phyloP scores from a whole-genome alignment of 2,797 vertebrate genomes.

The Hippoglossus hippoglossus region DNA sequence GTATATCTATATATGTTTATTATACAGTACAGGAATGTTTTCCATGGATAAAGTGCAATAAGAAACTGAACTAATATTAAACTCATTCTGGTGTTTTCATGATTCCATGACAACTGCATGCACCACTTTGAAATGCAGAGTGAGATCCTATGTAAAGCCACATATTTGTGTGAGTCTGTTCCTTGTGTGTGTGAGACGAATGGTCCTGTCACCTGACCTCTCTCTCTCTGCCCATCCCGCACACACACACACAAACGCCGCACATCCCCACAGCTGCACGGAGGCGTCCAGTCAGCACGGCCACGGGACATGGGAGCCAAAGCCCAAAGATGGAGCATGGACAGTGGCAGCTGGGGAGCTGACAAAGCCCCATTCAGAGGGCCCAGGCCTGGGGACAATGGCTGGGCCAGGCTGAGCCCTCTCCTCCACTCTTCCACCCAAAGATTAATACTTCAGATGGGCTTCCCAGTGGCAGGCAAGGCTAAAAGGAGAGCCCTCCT shows the following conservation, averaged over 20 bases:
- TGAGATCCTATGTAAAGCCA: constrained; percentile 43
- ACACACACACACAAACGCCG: constrained; percentile 48
- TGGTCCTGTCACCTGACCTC: constrained; percentile 80
- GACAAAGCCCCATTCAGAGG: constrained; percentile 87
- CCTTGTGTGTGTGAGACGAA: constrained; percentile 71
- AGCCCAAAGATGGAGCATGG: constrained; percentile 82
- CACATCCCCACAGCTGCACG: constrained; percentile 84
- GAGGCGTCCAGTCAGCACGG: constrained; percentile 82
- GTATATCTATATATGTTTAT: too few relatives aligned
- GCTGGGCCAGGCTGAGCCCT: constrained; percentile 81
- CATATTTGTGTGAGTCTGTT: constrained; percentile 65
- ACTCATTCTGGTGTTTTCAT: constrained; percentile 35
- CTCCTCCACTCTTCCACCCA: constrained; percentile 85
- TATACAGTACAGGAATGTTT: too few relatives aligned
- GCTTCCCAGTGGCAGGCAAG: constrained; percentile 85
- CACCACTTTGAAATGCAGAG: constrained; percentile 68
- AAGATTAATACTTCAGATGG: constrained; percentile 89
- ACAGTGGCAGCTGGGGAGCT: constrained; percentile 86
- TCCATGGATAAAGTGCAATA: not conserved
- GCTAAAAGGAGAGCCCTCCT: constrained; percentile 86
- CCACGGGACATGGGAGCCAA: constrained; percentile 82
- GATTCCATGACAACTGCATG: constrained; percentile 62
- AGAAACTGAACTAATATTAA: not conserved
- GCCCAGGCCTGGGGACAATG: constrained; percentile 83
- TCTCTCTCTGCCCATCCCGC: constrained; percentile 45